Conservation (phyloP, 2,888 invertebrate genomes). For the Erebia ligea region DNA sequence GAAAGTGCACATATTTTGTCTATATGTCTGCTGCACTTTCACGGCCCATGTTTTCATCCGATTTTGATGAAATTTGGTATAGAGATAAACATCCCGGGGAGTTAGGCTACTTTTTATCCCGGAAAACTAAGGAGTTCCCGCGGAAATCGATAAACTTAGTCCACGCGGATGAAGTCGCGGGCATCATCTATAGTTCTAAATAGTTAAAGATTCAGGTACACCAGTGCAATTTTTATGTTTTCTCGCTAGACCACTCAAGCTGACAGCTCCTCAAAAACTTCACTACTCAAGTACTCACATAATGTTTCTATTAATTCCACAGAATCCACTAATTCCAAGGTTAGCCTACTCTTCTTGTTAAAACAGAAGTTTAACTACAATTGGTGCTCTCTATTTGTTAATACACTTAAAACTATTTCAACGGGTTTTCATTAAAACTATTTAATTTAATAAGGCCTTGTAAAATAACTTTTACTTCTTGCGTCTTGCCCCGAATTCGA, state of each 20-base stretch:
- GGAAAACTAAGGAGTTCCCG: too few species aligned
- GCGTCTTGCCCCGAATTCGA: too few species aligned
- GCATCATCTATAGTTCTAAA: too few species aligned
- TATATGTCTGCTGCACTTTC: too few species aligned
- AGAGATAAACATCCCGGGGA: too few species aligned
- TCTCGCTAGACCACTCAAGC: not conserved
- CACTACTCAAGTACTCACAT: too few species aligned
- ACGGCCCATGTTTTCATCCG: too few species aligned
- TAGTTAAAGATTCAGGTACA: not conserved
- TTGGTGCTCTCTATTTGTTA: not conserved
- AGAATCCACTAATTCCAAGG: conserved; percentile 3
- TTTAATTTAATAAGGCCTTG: not conserved
- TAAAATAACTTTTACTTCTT: not conserved
- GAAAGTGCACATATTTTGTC: too few species aligned
- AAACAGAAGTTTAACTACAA: conserved; percentile 1
- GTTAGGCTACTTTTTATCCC: too few species aligned
- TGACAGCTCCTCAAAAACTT: not conserved
- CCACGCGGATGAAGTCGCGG: too few species aligned
- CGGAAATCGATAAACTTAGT: too few species aligned
- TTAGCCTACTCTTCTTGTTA: not conserved
- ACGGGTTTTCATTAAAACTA: not conserved
- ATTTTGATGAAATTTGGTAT: too few species aligned
- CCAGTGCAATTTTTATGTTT: not conserved
- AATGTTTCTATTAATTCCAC: conserved; percentile 1
- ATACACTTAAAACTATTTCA: conserved; percentile 4